Conservation (phyloP, 2,113 vertebrate species). For the Rattus norvegicus region DNA sequence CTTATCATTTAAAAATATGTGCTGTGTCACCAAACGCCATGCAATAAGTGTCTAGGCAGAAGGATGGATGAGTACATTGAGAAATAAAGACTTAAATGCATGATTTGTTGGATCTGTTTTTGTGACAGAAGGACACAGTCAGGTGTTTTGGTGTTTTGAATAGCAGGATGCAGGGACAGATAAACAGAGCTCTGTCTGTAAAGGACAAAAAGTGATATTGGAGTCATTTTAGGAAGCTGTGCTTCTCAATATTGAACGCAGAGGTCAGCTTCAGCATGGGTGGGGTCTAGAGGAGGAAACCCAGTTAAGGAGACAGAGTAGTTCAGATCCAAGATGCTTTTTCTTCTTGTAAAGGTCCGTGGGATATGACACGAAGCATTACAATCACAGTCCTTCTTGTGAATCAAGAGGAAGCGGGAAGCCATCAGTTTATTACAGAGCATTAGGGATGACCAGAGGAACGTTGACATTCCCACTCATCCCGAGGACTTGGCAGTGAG, state of each 20-base stretch:
- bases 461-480: neutral
- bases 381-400: neutral
- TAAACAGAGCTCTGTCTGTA: neutral
- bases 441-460: neutral
- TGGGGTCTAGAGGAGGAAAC: neutral
- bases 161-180: neutral
- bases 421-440: neutral
- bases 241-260: neutral
- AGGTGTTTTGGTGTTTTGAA: neutral
- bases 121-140: neutral
- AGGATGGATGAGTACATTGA: neutral
- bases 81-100: neutral
- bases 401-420: neutral
- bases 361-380: neutral
- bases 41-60: neutral
- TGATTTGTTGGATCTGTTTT: neutral
- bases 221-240: neutral
- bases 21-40: neutral
- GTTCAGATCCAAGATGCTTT: neutral
- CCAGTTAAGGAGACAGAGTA: neutral
- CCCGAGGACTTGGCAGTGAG: neutral
- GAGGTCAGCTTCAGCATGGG: neutral
- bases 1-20: conserved; percentile 3
- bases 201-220: neutral
- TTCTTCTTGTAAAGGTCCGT: neutral